Evolutionary conservation across 2,797 vertebrate species (phyloP), one percentile per base, ranked within the genome.

Genomic region (Taenioides sp.): DNA sequence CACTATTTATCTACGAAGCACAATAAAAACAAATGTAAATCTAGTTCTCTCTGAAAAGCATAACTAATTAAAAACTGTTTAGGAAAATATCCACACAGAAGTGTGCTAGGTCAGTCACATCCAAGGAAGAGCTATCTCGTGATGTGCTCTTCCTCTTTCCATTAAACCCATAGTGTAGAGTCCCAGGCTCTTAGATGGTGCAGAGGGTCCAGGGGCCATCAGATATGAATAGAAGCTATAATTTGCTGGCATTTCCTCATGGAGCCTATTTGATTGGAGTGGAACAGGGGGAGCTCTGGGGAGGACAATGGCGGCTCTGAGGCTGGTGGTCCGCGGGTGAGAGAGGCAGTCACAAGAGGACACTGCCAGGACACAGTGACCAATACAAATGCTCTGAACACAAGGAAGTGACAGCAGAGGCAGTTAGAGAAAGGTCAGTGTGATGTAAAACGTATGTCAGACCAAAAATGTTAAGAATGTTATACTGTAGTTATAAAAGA

Each of bases 171-270:
- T 6, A 12, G 43, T 69, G 65, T 69, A 67, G 31, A 28, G 55
- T 61, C 73, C 18, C 23, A 25, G 57, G 70, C 69, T 69, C 71
- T 28, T n/a, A 28, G 71, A 77, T 78, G 73, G 76, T 64, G 57
- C 73, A 69, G 37, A 7, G 67, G 76, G 88, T 89, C 87, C 84
- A 87, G 23, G 86, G 84, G 86, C 67, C 91, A 91, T 93, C 91
- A 91, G 90, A 92, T 93, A 89, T 91, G 88, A 91, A 93, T 82
- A 80, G 86, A 79, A 67, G 85, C 80, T 87, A 79, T 90, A 91
- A 95, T 94, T 91, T 87, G 86, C 91, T 88, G 92, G 92, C 86
- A 93, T 93, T 94, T 92, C 91, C 92, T 93, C 88, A 87, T 78
- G 80, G 83, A 86, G 84, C 70, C 86, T 78, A 90, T 92, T 88